phyloP scores from a whole-genome alignment of 2,888 invertebrate genomes.

The Dicyrtomina minuta region DNA sequence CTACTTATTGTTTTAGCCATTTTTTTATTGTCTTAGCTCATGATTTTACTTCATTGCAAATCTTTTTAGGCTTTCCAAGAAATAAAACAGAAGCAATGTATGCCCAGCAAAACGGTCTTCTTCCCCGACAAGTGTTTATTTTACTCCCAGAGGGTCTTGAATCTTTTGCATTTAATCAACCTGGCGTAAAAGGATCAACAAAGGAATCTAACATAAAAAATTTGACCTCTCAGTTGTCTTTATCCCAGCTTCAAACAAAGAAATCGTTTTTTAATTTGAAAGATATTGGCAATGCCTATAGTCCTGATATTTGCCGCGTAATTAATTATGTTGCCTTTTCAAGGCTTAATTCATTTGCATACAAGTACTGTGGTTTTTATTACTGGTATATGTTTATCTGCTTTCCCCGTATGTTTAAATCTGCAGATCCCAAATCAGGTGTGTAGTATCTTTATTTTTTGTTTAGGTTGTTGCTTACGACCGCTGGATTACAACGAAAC shows the following conservation, averaged over 20 bases:
- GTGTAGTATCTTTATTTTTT: background rate
- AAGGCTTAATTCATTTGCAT: too few relatives aligned
- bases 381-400: too few relatives aligned
- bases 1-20: too few relatives aligned
- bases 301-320: constrained; percentile 44
- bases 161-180: background rate
- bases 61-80: constrained; percentile 47
- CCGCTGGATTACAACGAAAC: constrained; percentile 32
- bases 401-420: too few relatives aligned
- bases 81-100: constrained; percentile 39
- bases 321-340: too few relatives aligned
- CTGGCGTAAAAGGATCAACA: background rate
- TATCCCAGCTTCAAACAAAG: constrained; percentile 27
- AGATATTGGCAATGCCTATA: constrained; percentile 41
- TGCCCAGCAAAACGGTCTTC: constrained; percentile 46
- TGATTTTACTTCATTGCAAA: too few relatives aligned
- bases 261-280: constrained; percentile 30
- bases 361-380: too few relatives aligned
- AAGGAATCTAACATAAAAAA: constrained; percentile 12
- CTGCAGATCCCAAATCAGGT: too few relatives aligned
- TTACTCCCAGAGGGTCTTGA: constrained; percentile 37
- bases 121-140: constrained; percentile 47
- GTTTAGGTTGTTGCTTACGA: constrained; percentile 35
- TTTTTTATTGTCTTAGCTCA: too few relatives aligned
- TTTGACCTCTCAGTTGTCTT: constrained; percentile 7